Conservation (phyloP, 2,888 invertebrate genomes). For the Abrostola tripartita region DNA sequence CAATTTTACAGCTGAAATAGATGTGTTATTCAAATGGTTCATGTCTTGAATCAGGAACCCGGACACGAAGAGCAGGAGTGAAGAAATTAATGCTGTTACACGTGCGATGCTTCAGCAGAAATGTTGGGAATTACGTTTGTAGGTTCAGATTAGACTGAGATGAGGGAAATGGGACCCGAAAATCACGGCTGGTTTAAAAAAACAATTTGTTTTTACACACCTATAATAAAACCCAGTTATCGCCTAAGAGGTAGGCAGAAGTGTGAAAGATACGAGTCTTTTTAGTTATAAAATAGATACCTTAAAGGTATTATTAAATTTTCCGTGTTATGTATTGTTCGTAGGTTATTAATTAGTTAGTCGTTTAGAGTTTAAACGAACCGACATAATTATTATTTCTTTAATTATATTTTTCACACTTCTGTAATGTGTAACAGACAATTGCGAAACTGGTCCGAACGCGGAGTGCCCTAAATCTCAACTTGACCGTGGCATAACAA, state of each 20-base stretch:
- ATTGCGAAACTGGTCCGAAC: slow-evolving; percentile 41
- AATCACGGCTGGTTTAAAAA: too few relatives aligned
- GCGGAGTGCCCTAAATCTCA: slow-evolving; percentile 52
- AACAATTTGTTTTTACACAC: too few relatives aligned
- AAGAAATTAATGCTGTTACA: slow-evolving; percentile 2
- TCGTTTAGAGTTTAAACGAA: too few relatives aligned
- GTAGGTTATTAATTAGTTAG: too few relatives aligned
- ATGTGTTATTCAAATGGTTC: neutral
- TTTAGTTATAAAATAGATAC: too few relatives aligned
- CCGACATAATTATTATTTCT: too few relatives aligned
- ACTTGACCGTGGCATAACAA: slow-evolving; percentile 61
- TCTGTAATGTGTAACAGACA: neutral
- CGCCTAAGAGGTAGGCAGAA: too few relatives aligned
- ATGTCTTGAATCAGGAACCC: neutral
- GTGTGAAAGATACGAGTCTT: neutral
- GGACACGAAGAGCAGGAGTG: neutral
- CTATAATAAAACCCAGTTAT: too few relatives aligned
- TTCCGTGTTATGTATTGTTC: too few relatives aligned
- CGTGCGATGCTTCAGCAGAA: neutral
- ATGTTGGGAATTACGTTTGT: neutral
- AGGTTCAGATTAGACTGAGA: neutral
- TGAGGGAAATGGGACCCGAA: neutral
- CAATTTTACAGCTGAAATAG: neutral
- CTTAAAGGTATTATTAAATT: too few relatives aligned
- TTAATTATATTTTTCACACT: neutral